A percentile compares a stretch with the other conserved stretches of the same genome.
These are phyloP conservation scores for Phyllostomus discolor DNA, from an alignment of 2,113 vertebrate genomes.

Conservation along the genomic window DNA sequence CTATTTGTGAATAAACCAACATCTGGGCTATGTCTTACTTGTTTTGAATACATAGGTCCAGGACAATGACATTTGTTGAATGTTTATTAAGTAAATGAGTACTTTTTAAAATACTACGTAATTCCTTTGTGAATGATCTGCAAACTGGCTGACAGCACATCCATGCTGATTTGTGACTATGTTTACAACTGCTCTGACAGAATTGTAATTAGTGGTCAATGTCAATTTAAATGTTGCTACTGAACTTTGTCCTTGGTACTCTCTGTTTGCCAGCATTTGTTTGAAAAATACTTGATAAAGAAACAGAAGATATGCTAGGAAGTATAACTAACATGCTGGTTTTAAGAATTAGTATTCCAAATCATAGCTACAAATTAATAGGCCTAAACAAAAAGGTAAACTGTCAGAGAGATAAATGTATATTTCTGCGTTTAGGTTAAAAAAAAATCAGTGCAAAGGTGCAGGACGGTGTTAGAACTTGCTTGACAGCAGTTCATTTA, in stretches of 20 bases:
- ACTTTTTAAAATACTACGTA: background rate
- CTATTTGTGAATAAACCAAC: background rate
- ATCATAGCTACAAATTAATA: background rate
- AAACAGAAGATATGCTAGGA: background rate
- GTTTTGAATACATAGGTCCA: background rate
- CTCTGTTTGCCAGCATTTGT: background rate
- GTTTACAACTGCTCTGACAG: background rate
- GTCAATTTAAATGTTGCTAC: background rate
- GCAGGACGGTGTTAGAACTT: background rate
- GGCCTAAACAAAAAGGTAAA: background rate
- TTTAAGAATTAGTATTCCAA: slow-evolving; percentile 17
- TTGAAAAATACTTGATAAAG: background rate
- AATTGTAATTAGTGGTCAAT: background rate
- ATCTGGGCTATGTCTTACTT: background rate
- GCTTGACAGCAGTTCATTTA: slow-evolving; percentile 24
- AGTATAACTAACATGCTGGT: background rate
- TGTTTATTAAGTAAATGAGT: background rate
- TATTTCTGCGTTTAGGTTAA: background rate
- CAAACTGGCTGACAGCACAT: background rate
- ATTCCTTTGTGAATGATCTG: slow-evolving; percentile 31
- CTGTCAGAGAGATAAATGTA: background rate
- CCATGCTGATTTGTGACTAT: background rate
- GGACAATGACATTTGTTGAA: background rate
- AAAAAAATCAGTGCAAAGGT: slow-evolving; percentile 2
- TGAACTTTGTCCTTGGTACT: background rate